Evolutionary conservation across 2,113 vertebrate genomes (phyloP).

Genomic region (Neogale vison): DNA sequence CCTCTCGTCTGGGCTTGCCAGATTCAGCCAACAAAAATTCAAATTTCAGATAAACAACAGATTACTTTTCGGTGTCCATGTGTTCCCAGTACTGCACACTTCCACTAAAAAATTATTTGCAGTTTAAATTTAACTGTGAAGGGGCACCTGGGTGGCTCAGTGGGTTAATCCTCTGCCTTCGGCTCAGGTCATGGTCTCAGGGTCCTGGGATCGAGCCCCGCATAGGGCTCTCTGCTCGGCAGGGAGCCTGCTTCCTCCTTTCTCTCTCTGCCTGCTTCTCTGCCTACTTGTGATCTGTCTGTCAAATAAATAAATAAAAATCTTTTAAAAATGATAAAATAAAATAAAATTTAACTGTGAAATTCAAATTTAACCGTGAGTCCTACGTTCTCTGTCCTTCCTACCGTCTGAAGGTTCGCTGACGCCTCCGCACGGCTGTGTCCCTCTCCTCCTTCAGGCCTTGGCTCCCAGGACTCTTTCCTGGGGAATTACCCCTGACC

Average conservation of each 20-base stretch:
- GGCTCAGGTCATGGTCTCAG: too few relatives aligned
- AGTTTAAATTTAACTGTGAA: not conserved
- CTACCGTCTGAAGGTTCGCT: not conserved
- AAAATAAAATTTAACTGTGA: not conserved
- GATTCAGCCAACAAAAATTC: not conserved
- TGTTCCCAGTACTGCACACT: not conserved
- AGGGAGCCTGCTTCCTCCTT: too few relatives aligned
- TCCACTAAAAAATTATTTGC: not conserved
- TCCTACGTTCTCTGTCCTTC: not conserved
- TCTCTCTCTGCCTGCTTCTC: too few relatives aligned
- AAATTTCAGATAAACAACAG: not conserved
- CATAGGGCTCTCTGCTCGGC: too few relatives aligned
- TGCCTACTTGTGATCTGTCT: too few relatives aligned
- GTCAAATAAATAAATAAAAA: too few relatives aligned
- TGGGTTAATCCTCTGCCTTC: too few relatives aligned
- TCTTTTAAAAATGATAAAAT: too few relatives aligned
- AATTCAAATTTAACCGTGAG: fast-evolving
- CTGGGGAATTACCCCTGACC: not conserved
- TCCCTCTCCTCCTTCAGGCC: not conserved
- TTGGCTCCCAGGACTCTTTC: not conserved
- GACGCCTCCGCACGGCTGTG: not conserved
- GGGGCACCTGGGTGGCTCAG: too few relatives aligned
- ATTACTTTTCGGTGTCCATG: not conserved
- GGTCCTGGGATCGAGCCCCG: too few relatives aligned
- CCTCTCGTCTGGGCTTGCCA: not conserved